Percentiles rank a stretch among this genome's conserved stretches.
Conservation (phyloP, 2,797 vertebrate species). For the Sebastes oblongus region DNA sequence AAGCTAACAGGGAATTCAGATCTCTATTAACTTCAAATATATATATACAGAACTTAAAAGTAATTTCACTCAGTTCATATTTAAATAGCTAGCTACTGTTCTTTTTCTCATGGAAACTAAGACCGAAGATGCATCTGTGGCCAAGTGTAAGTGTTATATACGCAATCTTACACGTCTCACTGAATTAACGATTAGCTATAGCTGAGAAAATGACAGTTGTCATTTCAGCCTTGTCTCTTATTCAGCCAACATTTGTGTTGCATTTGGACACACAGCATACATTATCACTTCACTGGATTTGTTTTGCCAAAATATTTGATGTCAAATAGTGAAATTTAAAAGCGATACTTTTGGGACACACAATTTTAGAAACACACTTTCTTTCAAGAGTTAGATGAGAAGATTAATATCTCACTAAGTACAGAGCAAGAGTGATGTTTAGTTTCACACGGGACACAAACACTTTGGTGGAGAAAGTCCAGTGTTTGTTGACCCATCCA, state of each 20-base stretch:
- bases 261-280: background rate
- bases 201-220: background rate
- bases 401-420: background rate
- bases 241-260: background rate
- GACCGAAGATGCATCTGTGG: background rate
- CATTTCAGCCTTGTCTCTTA: background rate
- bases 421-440: background rate
- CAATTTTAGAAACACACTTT: background rate
- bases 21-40: background rate
- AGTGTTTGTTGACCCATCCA: no score
- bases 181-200: background rate
- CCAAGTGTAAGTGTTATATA: background rate
- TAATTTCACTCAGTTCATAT: background rate
- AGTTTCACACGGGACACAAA: no score
- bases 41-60: background rate
- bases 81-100: background rate
- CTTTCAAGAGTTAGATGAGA: background rate
- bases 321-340: background rate
- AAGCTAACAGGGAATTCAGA: background rate
- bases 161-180: background rate
- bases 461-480: rapidly evolving
- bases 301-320: background rate
- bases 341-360: background rate
- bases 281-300: background rate
- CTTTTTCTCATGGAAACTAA: background rate